These are phyloP conservation scores for Otis tarda DNA, from an alignment of 2,113 vertebrate species.

Conservation along the genomic window DNA sequence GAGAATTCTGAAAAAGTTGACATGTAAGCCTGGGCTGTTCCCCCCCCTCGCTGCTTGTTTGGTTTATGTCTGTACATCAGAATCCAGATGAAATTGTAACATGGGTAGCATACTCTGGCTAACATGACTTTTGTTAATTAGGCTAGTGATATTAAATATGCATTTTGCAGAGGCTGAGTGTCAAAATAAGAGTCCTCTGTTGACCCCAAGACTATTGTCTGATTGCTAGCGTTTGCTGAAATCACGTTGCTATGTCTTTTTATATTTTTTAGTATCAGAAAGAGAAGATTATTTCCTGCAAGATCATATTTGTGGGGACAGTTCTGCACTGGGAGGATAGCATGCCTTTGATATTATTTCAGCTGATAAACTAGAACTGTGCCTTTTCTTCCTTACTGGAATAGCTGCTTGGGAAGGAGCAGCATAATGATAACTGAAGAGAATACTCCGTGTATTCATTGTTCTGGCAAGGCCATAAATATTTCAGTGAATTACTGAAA, in stretches of 20 bases:
- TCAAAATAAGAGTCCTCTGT: not conserved
- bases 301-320: not conserved
- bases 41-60: not conserved
- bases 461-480: constrained; percentile 34
- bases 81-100: not conserved
- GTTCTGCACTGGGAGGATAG: not conserved
- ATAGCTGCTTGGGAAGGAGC: not conserved
- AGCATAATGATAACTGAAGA: not conserved
- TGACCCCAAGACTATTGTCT: not conserved
- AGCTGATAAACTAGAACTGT: not conserved
- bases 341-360: not conserved
- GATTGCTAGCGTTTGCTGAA: not conserved
- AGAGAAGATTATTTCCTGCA: not conserved
- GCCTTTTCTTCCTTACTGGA: not conserved
- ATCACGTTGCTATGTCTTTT: not conserved
- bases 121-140: not conserved
- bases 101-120: not conserved
- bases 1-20: not conserved
- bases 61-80: not conserved
- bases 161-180: not conserved
- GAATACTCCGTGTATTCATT: not conserved
- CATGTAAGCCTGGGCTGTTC: not conserved
- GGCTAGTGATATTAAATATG: not conserved
- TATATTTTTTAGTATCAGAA: not conserved
- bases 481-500: constrained; percentile 29